Base-by-base conservation (phyloP, 2,888 invertebrate species). In the Ellobium chinense region DNA sequence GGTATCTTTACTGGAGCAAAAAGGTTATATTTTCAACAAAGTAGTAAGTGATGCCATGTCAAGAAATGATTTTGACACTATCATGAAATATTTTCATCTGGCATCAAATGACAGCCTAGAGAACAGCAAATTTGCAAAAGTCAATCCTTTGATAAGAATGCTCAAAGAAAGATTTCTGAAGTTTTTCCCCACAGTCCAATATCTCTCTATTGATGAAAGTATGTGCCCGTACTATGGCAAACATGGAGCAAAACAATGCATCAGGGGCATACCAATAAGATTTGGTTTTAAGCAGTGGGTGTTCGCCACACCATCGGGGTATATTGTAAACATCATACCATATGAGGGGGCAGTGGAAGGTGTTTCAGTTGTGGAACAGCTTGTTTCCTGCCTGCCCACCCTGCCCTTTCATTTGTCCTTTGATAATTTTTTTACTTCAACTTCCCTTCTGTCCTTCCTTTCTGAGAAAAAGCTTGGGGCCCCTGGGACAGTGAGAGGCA, bases 161-260 rank as follows among this genome's bases (percentile, higher is more conserved):
- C 46, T 83, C 36, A 81, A 84, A 39, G 72, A 80, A 31, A 66
- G 31, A n/a, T 81, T 79, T 54, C 56, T 82, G 29, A 27, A 24
- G 7, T 81, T 46, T 63, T 83, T 77, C 54, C 39, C 46, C 14
- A 12, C 29, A 7, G 37, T 56, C 2, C 65, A 80, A 24, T 78
- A 83, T 78, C 78, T 83, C 21, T 29, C 75, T 63, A 68, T 91
- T 81, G 92, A 91, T 85, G 91, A 92, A 83, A 84, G 88, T 18
- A 91, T 92, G 91, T 86, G 90, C 24, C 89, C 91, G 29, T 93
- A 93, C 82, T 92, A 87, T 85, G 91, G 87, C 14, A 46, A 77
- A 39, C 87, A 87, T 77, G 80, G 85, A 29, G 72, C 80, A 18
- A 86, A 85, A 70, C 86, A 86, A 68, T 85, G 80, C 62, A 86